A percentile compares a stretch with the other conserved stretches of the same genome.
Conservation (phyloP, 2,888 invertebrate species). For the Ganaspis brasiliensis region DNA sequence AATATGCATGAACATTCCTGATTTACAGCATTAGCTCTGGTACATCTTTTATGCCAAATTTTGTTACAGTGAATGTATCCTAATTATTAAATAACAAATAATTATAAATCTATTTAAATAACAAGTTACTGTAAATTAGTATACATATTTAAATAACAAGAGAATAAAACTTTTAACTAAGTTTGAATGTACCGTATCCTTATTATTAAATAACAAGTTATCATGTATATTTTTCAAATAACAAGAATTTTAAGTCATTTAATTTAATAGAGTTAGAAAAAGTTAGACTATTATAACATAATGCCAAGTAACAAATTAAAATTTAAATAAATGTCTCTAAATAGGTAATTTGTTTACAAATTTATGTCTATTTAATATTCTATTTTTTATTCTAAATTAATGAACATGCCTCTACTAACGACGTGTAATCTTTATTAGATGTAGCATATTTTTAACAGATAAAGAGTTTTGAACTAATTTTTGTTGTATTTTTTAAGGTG, state of each 20-base stretch:
- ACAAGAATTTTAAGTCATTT: too few species aligned
- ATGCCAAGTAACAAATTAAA: background rate
- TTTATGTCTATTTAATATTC: background rate
- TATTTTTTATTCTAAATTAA: background rate
- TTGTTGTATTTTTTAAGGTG: slow-evolving; percentile 77
- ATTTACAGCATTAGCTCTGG: background rate
- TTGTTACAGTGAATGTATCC: too few species aligned
- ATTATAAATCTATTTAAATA: background rate
- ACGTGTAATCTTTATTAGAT: background rate
- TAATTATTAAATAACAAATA: too few species aligned
- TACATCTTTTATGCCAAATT: background rate
- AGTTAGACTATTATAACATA: too few species aligned
- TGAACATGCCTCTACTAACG: slow-evolving; percentile 20
- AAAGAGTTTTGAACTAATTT: background rate
- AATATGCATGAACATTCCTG: background rate
- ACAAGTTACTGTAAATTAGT: too few species aligned
- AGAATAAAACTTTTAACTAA: too few species aligned
- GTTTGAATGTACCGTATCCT: too few species aligned
- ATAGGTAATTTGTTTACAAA: background rate
- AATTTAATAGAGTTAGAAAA: too few species aligned
- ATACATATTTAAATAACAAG: too few species aligned
- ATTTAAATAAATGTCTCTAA: background rate
- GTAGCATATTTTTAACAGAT: background rate
- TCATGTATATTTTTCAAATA: too few species aligned
- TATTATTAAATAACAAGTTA: too few species aligned